Evolutionary conservation across 2,888 invertebrate genomes (phyloP).

Genomic region (Drosophila peninsularis): DNA sequence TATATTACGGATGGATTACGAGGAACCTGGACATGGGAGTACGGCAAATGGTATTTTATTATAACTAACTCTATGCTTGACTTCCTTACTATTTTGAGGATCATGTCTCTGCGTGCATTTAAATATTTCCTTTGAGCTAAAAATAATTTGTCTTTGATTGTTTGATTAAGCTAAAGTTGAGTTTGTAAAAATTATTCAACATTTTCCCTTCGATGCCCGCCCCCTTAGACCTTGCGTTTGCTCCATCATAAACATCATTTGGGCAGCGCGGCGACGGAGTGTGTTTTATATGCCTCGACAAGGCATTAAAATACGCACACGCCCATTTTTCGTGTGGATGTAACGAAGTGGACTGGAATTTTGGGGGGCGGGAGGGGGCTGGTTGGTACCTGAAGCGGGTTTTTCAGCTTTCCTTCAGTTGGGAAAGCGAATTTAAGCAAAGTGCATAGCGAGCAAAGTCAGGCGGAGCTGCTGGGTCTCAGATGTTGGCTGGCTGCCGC

Average conservation of each 20-base stretch:
- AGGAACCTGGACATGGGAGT: too few relatives aligned
- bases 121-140: neutral
- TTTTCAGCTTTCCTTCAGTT: constrained; percentile 51
- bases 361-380: constrained; percentile 7
- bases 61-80: neutral
- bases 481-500: constrained; percentile 51
- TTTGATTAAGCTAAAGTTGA: neutral
- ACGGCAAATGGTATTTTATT: neutral
- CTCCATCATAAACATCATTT: constrained; percentile 39
- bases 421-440: constrained; percentile 54
- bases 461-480: constrained; percentile 53
- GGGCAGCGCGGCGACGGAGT: constrained; percentile 54
- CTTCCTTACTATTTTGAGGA: neutral
- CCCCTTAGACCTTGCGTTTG: constrained; percentile 5
- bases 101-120: neutral
- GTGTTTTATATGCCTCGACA: constrained; percentile 73
- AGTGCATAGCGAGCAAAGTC: constrained; percentile 52
- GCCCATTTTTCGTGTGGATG: constrained; percentile 41
- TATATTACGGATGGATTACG: too few relatives aligned
- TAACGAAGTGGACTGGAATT: constrained; percentile 20
- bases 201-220: constrained; percentile 3
- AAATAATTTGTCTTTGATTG: constrained; percentile 5
- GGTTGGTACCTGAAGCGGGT: constrained; percentile 54
- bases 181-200: constrained; percentile 19
- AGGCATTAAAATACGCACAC: constrained; percentile 64